These are phyloP conservation scores for Pyrrhosoma nymphula DNA, from an alignment of 2,888 invertebrate species.

Conservation along the genomic window DNA sequence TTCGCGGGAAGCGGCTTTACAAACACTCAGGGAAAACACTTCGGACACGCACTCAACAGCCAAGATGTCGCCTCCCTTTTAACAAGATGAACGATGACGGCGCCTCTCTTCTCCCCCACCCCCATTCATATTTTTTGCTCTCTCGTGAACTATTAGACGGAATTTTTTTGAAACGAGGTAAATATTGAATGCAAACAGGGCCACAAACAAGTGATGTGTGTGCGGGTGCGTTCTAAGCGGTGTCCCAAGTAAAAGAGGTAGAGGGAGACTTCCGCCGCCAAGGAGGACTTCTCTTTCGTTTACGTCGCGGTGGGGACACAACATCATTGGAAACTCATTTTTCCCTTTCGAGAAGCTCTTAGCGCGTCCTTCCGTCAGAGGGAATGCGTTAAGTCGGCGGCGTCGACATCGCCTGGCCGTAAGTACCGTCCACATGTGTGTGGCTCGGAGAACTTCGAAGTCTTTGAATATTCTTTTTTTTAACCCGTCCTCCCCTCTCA, in stretches of 20 bases:
- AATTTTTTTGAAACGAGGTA: conserved; percentile 50
- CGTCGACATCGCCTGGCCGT: not conserved
- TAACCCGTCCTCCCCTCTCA: not conserved
- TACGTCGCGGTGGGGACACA: not conserved
- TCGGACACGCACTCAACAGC: not conserved
- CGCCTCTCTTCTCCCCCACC: not conserved
- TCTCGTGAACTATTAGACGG: not conserved
- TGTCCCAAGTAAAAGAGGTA: conserved; percentile 36
- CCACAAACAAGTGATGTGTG: conserved; percentile 31
- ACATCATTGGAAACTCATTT: conserved; percentile 24
- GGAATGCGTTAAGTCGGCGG: not conserved
- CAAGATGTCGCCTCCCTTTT: conserved; percentile 28
- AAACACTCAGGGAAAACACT: conserved; percentile 31
- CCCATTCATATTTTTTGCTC: not conserved
- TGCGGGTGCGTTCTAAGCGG: not conserved
- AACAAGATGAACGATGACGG: not conserved
- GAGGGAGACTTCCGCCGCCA: conserved; percentile 20
- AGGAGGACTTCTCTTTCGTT: not conserved
- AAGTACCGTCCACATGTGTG: not conserved
- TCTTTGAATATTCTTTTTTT: not conserved
- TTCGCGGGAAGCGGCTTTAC: not conserved
- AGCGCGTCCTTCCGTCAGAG: conserved; percentile 20
- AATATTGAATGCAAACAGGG: conserved; percentile 62
- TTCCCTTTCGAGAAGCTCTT: conserved; percentile 37
- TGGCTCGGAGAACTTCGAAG: not conserved